Evolutionary conservation across 2,797 vertebrate genomes (phyloP).

Genomic region (Poecile montanus): DNA sequence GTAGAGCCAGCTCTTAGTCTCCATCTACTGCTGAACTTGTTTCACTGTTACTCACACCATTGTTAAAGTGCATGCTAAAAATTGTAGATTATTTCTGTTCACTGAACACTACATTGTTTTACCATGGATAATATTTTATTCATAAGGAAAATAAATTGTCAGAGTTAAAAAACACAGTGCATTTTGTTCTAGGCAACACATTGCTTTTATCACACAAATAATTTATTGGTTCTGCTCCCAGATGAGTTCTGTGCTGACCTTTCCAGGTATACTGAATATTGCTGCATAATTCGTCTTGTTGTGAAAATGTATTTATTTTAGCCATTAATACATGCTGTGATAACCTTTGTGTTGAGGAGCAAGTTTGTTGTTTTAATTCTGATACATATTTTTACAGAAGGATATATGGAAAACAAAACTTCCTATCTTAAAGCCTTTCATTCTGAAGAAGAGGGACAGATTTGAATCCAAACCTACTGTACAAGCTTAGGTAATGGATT

Average conservation of each 20-base stretch:
- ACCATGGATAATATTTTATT: slow-evolving; percentile 83
- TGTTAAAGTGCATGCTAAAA: slow-evolving; percentile 80
- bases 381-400: background rate
- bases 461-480: background rate
- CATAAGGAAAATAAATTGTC: slow-evolving; percentile 86
- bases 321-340: slow-evolving; percentile 22
- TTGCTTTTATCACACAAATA: slow-evolving; percentile 87
- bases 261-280: slow-evolving; percentile 64
- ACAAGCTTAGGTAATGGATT: background rate
- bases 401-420: background rate
- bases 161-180: slow-evolving; percentile 82
- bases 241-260: slow-evolving; percentile 79
- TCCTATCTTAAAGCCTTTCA: slow-evolving; percentile 8
- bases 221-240: slow-evolving; percentile 83
- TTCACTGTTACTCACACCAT: slow-evolving; percentile 79
- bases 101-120: slow-evolving; percentile 80
- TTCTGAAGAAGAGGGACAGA: background rate
- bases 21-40: slow-evolving; percentile 78
- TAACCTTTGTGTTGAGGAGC: slow-evolving; percentile 17
- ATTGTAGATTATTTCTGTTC: slow-evolving; percentile 82
- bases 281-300: slow-evolving; percentile 43
- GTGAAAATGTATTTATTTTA: slow-evolving; percentile 52
- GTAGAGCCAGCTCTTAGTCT: slow-evolving; percentile 73
- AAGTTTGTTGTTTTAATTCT: slow-evolving; percentile 4
- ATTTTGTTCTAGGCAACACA: slow-evolving; percentile 87